Conservation (phyloP, 2,113 vertebrate genomes). For the Chaenocephalus aceratus region DNA sequence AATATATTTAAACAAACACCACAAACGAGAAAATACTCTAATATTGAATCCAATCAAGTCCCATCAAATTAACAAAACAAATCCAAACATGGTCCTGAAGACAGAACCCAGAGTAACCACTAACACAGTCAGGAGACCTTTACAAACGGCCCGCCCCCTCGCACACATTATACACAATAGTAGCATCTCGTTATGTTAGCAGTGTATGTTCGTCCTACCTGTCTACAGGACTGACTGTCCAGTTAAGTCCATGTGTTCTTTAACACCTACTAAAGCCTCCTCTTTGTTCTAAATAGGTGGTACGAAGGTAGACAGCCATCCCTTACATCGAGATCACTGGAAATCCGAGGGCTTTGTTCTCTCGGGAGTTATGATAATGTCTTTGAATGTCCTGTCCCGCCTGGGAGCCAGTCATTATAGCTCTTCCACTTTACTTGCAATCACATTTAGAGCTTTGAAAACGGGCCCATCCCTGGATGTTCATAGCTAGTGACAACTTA, state of each 20-base stretch:
- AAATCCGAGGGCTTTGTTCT: conserved; percentile 35
- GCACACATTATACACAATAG: too few relatives aligned
- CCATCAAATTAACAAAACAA: too few relatives aligned
- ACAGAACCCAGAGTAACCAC: too few relatives aligned
- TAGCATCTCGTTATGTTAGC: not conserved
- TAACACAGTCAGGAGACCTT: too few relatives aligned
- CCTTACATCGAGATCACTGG: conserved; percentile 30
- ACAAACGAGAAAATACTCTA: too few relatives aligned
- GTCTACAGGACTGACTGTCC: not conserved
- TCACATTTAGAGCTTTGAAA: conserved; percentile 33
- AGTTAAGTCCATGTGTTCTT: not conserved
- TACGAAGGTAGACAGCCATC: conserved; percentile 15
- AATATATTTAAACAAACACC: too few relatives aligned
- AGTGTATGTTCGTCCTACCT: not conserved
- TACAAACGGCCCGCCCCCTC: too few relatives aligned
- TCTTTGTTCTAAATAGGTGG: conserved; percentile 4
- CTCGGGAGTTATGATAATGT: conserved; percentile 25
- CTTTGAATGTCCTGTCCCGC: conserved; percentile 28
- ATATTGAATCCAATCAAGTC: too few relatives aligned
- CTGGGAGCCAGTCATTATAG: conserved; percentile 5
- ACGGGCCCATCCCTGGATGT: not conserved
- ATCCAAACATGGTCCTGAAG: too few relatives aligned
- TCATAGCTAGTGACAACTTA: conserved; percentile 10
- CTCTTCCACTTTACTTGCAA: conserved; percentile 18
- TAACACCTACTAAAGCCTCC: conserved; percentile 16